Evolutionary conservation across 2,888 invertebrate species (phyloP), one percentile per base, ranked within the genome.

Genomic region (Dicyrtoma fusca): DNA sequence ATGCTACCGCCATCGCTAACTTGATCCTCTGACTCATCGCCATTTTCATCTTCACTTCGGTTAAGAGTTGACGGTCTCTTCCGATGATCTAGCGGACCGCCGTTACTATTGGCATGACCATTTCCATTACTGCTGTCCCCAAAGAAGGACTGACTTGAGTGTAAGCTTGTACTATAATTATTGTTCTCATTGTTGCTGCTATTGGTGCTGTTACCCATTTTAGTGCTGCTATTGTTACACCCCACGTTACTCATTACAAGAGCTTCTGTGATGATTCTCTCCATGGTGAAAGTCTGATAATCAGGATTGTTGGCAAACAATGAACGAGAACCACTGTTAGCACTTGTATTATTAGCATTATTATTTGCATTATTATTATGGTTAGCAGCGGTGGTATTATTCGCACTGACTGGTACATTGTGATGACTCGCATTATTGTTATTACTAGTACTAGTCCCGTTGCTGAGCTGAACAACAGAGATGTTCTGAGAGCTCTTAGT

Each of bases 261-360:
- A 44, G 79, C 80, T 75, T 79, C 80, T 14, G 79, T 76, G 14
- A 80, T 80, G 51, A 80, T 79, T 45, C 77, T 75, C 59, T 79
- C 74, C 80, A 80, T 80, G 26, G 80, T 79, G 51, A 77, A 78
- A 51, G 69, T 77, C 75, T 79, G 76, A 75, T 79, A 79, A 61
- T 79, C 77, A 10, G 73, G 72, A 34, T 61, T 61, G 34, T 62
- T 62, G 25, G 63, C 68, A 59, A 45, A 68, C 25, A 26, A 17
- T 26, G 71, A 57, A 47, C 21, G 19, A n/a, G 55, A 13, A 19
- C 61, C 47, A 26, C 21, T 34, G 23, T 44, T 71, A 11, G 64
- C 68, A 53, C n/a, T 70, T 51, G 21, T 19, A 69, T 8, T 61
- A 65, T 25, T 66, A 71, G 14, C 19, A 59, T 26, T 26, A 63